Evolutionary conservation across 2,797 vertebrate species (phyloP), one percentile per base, ranked within the genome.

Genomic region (Mastacembelus armatus): DNA sequence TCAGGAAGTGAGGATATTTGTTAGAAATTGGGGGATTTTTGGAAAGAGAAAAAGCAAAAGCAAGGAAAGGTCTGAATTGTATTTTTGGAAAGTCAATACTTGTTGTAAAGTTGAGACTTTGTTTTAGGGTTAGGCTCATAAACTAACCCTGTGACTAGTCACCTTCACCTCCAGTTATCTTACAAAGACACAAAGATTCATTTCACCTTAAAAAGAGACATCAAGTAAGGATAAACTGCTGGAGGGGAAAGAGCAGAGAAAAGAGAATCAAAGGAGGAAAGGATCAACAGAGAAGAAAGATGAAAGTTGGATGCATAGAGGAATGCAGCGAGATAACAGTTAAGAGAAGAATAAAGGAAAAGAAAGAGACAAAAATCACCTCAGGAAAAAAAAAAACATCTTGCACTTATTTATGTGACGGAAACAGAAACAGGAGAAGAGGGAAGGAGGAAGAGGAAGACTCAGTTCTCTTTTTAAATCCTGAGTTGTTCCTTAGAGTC

Each of bases 371-470:
- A 0, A 32, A 10, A 36, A 62, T 10, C 40, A 52, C 67, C 68
- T 50, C 4, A 10, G 65, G 69, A 49, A 2, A 24, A 19, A 7
- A 35, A 35, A n/a, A n/a, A n/a, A n/a, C n/a, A n/a, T n/a, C 24
- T 36, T 16, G 4, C 4, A 11, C 35, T 47, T 51, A 43, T 68
- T 32, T 26, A 55, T 38, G 51, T 3, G 22, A 45, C 0, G 9
- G 48, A 80, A 75, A 45, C 58, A 10, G 58, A 71, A 54, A 8
- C 21, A 22, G 73, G 39, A 52, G 57, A 42, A 67, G 50, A 21
- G 36, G 49, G 40, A 35, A 22, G 59, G 57, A 68, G 50, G 68
- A 18, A 32, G 57, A 64, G 55, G 57, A 76, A 72, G 67, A 68
- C 45, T 56, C 69, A 4, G 22, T 11, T 36, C 1, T 74, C 10